Evolutionary conservation across 2,888 invertebrate genomes (phyloP), one percentile per base, ranked within the genome.

Genomic region (Sesia bembeciformis): DNA sequence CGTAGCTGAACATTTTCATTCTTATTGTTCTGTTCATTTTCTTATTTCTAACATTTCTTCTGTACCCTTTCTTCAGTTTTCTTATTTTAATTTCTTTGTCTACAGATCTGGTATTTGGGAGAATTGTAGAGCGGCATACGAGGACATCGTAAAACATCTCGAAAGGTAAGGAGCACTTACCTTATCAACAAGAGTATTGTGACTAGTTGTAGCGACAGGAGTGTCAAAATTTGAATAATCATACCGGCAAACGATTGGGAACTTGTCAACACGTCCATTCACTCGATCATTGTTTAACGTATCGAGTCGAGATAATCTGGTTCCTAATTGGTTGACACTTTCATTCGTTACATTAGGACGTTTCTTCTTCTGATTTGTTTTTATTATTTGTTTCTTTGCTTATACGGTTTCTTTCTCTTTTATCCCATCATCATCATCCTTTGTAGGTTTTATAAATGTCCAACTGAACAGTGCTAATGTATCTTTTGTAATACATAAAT

Each of bases 71-170:
- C 72, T 72, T 76, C 63, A 65, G 62, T 76, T 81, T 71, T 78
- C 78, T 83, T 80, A 78, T 82, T 84, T 78, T 78, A 59, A 76
- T 76, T 83, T 79, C 70, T 86, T 86, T 90, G 86, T 86, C 91
- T 84, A 65, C 91, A 94, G 94, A 84, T 95, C 95, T 80, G 95
- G 95, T 72, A 96, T 97, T 81, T 97, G 97, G 97, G 97, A 97
- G 91, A 97, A 97, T 90, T 97, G 97, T 91, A 93, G 96, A 87
- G 96, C 96, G 64, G 96, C 96, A 69, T 97, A 97, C 87, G 97
- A 97, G 90, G 97, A 97, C 90, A 96, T 97, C 86, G 96, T 97
- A 70, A 97, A 97, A 91, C 97, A 97, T 85, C 93, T 97, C 81
- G 97, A 97, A 92, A 95, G 97, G 95, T 96, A 93, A 91, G 94